Conservation (phyloP, 2,888 invertebrate species). For the Mythimna pallens region DNA sequence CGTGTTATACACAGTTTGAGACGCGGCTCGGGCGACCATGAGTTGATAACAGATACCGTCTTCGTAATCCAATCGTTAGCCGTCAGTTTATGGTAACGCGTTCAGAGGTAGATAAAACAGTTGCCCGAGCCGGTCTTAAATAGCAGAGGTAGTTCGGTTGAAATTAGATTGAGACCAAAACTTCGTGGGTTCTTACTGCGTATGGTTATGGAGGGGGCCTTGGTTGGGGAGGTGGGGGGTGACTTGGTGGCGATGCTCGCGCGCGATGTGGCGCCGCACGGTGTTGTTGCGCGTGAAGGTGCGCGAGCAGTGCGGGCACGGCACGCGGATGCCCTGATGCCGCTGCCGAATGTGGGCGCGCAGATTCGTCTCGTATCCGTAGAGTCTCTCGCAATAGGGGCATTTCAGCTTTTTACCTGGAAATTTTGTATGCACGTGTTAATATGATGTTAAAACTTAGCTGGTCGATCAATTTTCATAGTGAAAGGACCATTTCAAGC, state of each 20-base stretch:
- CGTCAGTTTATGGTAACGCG: conserved; percentile 50
- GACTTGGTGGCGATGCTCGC: conserved; percentile 96
- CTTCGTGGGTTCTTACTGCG: conserved; percentile 87
- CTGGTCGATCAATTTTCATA: neutral
- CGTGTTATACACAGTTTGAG: conserved; percentile 75
- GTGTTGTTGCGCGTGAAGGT: conserved; percentile 98
- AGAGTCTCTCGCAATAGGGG: conserved; percentile 97
- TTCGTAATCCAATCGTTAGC: conserved; percentile 59
- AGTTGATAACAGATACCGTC: conserved; percentile 56
- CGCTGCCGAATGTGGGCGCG: conserved; percentile 97
- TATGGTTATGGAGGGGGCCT: conserved; percentile 91
- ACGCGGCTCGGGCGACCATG: conserved; percentile 70
- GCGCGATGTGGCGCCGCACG: conserved; percentile 96
- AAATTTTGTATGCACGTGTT: conserved; percentile 66
- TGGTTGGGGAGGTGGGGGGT: conserved; percentile 91
- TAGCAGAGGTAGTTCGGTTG: conserved; percentile 87
- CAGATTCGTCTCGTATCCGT: conserved; percentile 97
- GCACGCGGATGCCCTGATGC: conserved; percentile 97
- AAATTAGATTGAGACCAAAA: conserved; percentile 70
- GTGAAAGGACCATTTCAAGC: neutral
- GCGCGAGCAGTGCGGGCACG: conserved; percentile 97
- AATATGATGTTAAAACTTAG: neutral
- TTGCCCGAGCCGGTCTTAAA: conserved; percentile 74
- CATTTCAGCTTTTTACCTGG: conserved; percentile 97
- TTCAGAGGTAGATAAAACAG: conserved; percentile 69